phyloP scores from a whole-genome alignment of 2,888 invertebrate genomes.

The Andrena minutula region DNA sequence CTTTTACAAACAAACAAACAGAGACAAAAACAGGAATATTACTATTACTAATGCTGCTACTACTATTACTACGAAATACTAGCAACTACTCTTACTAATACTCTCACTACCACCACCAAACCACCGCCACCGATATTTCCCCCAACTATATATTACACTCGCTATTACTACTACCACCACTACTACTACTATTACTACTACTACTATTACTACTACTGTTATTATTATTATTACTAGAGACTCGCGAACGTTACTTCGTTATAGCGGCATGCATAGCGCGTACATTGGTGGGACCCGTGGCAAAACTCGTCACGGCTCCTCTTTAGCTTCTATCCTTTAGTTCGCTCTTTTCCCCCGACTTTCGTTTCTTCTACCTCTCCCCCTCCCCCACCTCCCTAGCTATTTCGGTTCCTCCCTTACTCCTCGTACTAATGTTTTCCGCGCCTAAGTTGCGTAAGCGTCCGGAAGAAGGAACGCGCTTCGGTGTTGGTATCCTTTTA shows the following conservation, averaged over 20 bases:
- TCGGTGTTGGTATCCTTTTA: conserved; percentile 43
- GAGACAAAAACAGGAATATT: conserved; percentile 58
- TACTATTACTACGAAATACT: conserved; percentile 56
- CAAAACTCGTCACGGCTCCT: conserved; percentile 79
- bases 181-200: conserved; percentile 42
- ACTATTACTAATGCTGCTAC: conserved; percentile 68
- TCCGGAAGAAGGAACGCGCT: conserved; percentile 7
- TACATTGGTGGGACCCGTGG: conserved; percentile 63
- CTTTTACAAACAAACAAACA: conserved; percentile 70
- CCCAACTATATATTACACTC: conserved; percentile 71
- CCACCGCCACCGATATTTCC: conserved; percentile 69
- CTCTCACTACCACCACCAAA: conserved; percentile 52
- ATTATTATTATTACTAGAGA: conserved; percentile 57
- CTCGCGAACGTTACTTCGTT: conserved; percentile 64
- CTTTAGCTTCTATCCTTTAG: conserved; percentile 72
- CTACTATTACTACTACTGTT: conserved; percentile 51
- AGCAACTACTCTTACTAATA: conserved; percentile 55
- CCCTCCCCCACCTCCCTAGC: not conserved
- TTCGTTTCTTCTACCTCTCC: not conserved
- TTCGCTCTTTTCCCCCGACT: conserved; percentile 29
- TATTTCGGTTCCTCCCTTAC: conserved; percentile 8
- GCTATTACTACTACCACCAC: conserved; percentile 68
- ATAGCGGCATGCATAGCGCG: conserved; percentile 57
- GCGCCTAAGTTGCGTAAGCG: conserved; percentile 20
- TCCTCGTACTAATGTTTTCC: conserved; percentile 18